Base-by-base conservation (phyloP, 2,113 vertebrate genomes). In the Copsychus sechellarum region DNA sequence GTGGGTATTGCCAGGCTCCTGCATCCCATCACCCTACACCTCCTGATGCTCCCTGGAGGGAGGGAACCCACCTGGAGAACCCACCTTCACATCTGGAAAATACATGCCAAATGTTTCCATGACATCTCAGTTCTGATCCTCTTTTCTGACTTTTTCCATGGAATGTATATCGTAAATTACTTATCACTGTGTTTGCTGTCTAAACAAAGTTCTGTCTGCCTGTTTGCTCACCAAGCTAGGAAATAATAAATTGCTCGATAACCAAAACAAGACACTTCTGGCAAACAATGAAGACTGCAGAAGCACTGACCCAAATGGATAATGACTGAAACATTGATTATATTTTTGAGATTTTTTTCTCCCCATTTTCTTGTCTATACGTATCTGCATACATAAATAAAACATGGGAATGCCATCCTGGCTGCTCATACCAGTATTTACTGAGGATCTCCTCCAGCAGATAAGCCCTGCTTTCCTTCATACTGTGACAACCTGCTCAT, bases 241-340 rank as follows among this genome's bases (percentile, higher is more conserved):
- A 95, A 86, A 82, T 48, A 85, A 88, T 58, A 89, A 81, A 84
- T 34, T 42, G 60, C 67, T 74, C 3, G 20, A 85, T 56, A 90
- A 87, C n/a, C 42, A 88, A 70, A 79, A 79, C 88, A 83, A 88
- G 56, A 34, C 40, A 64, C 67, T 95, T 66, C 51, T 83, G 62
- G 67, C 62, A 77, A 83, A 78, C 31, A 58, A 21, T 21, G n/a
- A 82, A 71, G 76, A 29, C n/a, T 31, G 29, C n/a, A 77, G 45
- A 87, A 91, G 50, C n/a, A 33, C 36, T 47, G 79, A 88, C 53
- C 36, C 79, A 70, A 84, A 81, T 24, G 29, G 54, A 14, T 72
- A 76, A 60, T 12, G 48, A 60, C 65, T 53, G 60, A 74, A 40
- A 81, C 16, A 25, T 24, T 47, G 60, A 62, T 71, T 45, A 14